These are phyloP conservation scores for Paraplagusia blochii DNA, from an alignment of 2,113 vertebrate genomes.

Conservation along the genomic window DNA sequence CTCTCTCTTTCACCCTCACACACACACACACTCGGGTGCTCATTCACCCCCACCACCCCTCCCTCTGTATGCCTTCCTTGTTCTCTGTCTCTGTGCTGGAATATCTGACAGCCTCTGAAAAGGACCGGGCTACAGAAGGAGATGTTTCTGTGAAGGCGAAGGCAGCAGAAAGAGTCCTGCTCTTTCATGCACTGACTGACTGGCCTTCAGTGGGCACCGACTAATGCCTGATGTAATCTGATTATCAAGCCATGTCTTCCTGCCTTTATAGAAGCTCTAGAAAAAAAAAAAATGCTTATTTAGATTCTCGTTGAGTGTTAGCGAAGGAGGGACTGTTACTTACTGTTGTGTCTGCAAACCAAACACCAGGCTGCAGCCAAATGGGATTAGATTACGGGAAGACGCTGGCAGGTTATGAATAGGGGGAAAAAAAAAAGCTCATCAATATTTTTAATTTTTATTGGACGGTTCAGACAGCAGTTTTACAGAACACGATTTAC, in stretches of 20 bases:
- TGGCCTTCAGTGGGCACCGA: constrained; percentile 5
- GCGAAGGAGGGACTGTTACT: background rate
- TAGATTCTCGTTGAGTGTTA: background rate
- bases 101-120: constrained; percentile 59
- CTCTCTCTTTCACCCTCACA: constrained; percentile 5
- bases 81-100: constrained; percentile 55
- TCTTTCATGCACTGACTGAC: constrained; percentile 11
- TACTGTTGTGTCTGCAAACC: background rate
- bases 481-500: no score
- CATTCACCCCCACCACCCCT: constrained; percentile 19
- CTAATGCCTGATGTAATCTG: constrained; percentile 24
- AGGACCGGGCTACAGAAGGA: constrained; percentile 37
- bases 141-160: constrained; percentile 43
- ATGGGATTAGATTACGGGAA: no score
- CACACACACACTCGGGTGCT: constrained; percentile 27
- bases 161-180: constrained; percentile 20
- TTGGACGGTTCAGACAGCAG: no score
- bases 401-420: no score
- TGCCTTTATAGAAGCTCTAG: background rate
- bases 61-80: constrained; percentile 57
- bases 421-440: no score
- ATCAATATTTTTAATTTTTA: no score
- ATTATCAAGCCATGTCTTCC: background rate
- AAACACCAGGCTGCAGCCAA: no score
- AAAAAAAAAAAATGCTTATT: background rate